A percentile compares a stretch with the other conserved stretches of the same genome.
Evolutionary conservation across 2,888 invertebrate species (phyloP).

Genomic region (Aplocera efformata): DNA sequence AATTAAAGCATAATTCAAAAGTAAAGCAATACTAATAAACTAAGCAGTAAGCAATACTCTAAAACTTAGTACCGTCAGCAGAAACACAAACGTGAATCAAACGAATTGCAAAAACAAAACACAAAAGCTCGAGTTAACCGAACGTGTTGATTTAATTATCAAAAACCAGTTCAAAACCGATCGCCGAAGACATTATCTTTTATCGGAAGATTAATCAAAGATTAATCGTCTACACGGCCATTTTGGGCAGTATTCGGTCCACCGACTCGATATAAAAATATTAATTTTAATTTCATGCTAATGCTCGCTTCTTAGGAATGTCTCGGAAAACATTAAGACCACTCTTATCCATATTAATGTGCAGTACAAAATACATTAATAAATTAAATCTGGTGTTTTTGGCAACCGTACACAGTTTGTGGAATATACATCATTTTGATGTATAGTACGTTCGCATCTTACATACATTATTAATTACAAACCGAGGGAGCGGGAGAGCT

Average conservation of each 20-base stretch:
- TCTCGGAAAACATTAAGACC: slow-evolving; percentile 39
- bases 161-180: slow-evolving; percentile 2
- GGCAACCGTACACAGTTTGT: slow-evolving; percentile 48
- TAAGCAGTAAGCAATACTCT: slow-evolving; percentile 1
- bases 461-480: slow-evolving; percentile 73
- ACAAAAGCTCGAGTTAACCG: not conserved
- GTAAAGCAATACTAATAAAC: not conserved
- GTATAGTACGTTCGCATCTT: slow-evolving; percentile 58
- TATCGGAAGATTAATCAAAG: slow-evolving; percentile 20
- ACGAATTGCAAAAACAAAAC: not conserved
- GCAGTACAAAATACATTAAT: slow-evolving; percentile 33
- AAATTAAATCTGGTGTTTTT: slow-evolving; percentile 43
- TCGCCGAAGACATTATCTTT: slow-evolving; percentile 13
- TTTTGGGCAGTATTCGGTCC: slow-evolving; percentile 10
- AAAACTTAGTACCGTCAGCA: slow-evolving; percentile 7
- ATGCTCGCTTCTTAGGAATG: slow-evolving; percentile 35
- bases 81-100: slow-evolving; percentile 1
- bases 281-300: slow-evolving; percentile 36
- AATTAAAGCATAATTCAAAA: slow-evolving; percentile 5
- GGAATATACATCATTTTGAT: slow-evolving; percentile 60
- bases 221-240: slow-evolving; percentile 11
- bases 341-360: slow-evolving; percentile 21
- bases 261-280: slow-evolving; percentile 15
- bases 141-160: slow-evolving; percentile 13
- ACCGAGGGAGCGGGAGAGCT: slow-evolving; percentile 44